Conservation (phyloP, 2,888 invertebrate species). For the Pelosia muscerda region DNA sequence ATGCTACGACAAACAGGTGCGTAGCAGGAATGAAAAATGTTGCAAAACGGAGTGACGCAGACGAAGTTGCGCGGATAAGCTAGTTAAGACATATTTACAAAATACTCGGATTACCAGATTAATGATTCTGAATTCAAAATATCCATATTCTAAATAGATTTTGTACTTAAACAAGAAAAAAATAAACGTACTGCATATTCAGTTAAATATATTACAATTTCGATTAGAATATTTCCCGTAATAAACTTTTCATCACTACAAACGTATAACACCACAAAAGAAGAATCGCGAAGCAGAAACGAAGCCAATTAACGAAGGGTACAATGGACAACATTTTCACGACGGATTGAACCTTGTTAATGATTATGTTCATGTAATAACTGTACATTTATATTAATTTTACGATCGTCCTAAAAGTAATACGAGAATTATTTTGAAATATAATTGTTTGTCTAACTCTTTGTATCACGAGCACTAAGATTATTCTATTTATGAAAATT, state of each 20-base stretch:
- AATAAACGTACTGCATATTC: too few species aligned
- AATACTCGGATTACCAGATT: too few species aligned
- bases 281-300: constrained; percentile 55
- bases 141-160: too few species aligned
- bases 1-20: too few species aligned
- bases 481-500: background rate
- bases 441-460: constrained; percentile 29
- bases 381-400: constrained; percentile 54
- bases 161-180: too few species aligned
- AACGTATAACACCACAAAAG: constrained; percentile 45
- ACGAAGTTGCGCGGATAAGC: too few species aligned
- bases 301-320: constrained; percentile 74
- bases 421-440: constrained; percentile 30
- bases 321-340: constrained; percentile 64
- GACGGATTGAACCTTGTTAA: constrained; percentile 66
- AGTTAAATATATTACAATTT: constrained; percentile 18
- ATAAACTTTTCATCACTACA: constrained; percentile 32
- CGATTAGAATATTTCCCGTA: constrained; percentile 25
- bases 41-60: too few species aligned
- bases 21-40: too few species aligned
- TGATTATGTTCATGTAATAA: constrained; percentile 59
- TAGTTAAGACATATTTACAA: too few species aligned
- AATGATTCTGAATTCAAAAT: too few species aligned
- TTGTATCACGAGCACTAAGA: background rate
- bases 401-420: constrained; percentile 44